Base-by-base conservation (phyloP, 2,888 invertebrate species). In the Petrolisthes cinctipes region DNA sequence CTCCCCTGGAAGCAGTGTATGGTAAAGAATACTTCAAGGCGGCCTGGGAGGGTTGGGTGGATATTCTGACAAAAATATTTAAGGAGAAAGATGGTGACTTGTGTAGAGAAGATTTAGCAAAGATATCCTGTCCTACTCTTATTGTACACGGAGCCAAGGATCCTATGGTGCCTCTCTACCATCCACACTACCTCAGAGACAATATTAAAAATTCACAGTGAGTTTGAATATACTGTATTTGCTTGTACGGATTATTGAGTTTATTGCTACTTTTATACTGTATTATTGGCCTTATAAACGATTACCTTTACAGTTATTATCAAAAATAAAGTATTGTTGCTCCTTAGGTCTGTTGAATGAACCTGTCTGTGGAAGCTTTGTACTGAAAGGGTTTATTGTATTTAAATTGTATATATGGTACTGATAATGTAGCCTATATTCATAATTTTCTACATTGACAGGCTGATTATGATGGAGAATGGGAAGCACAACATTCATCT, bases 401-500 rank as follows among this genome's bases (percentile, higher is more conserved):
- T 37, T 37, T 37, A 37, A 37, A 37, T 37, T 37, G 37, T 37
- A 37, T 37, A 37, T 37, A 37, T 2, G 2, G 37, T 37, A 37
- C 37, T 37, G 37, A 37, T 37, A 37, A 37, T 37, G 37, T 37
- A 37, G 37, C 37, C 37, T 37, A 37, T 37, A 37, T 37, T 37
- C 37, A 37, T 37, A 37, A 37, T 37, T 37, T 37, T 37, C 37
- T 37, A 37, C 37, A 1, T 23, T 75, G 75, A 75, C 93, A 97
- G 96, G 91, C 93, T 96, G 89, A 94, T 95, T 91, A 93, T 95
- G 57, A 96, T 97, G 92, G 95, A 96, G 0, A 95, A 97, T 11
- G 97, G 97, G 7, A 97, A 96, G 91, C 97, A 98, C 93, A 97
- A 97, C 92, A 94, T 97, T 54, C 97, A 98, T 92, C 92, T 97